Percentiles rank a stretch among this genome's conserved stretches.
phyloP scores from a whole-genome alignment of 2,797 vertebrate species.

The Gymnoscopelus braueri region DNA sequence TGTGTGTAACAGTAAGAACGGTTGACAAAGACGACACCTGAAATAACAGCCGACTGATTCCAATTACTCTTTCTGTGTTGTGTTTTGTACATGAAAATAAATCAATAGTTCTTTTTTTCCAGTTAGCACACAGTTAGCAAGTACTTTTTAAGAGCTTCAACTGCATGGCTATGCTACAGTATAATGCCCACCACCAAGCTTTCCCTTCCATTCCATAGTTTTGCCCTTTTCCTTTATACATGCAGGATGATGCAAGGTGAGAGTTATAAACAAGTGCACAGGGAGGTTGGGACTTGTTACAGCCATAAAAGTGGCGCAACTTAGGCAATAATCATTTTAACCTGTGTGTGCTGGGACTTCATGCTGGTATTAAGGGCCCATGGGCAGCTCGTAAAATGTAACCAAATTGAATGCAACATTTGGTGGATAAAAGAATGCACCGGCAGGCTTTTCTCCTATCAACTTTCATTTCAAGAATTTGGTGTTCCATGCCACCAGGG shows the following conservation, averaged over 20 bases:
- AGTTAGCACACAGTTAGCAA: constrained; percentile 35
- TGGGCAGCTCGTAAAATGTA: constrained; percentile 35
- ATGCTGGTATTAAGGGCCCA: not conserved
- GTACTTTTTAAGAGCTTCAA: not conserved
- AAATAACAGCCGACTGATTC: not conserved
- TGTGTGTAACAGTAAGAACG: constrained; percentile 22
- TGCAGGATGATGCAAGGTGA: constrained; percentile 19
- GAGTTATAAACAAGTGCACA: constrained; percentile 20
- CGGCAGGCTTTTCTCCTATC: not conserved
- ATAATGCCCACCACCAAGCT: constrained; percentile 6
- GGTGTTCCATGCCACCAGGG: not conserved
- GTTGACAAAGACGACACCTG: constrained; percentile 13
- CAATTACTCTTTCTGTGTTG: no score
- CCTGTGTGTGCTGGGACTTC: constrained; percentile 20
- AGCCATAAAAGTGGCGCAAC: not conserved
- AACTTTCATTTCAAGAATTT: not conserved
- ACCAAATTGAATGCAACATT: constrained; percentile 11
- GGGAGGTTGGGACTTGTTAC: constrained; percentile 27
- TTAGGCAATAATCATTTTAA: constrained; percentile 42
- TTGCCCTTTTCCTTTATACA: constrained; percentile 32
- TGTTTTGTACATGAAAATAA: constrained; percentile 29
- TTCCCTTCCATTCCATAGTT: constrained; percentile 13
- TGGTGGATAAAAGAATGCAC: constrained; percentile 13
- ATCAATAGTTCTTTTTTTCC: constrained; percentile 24
- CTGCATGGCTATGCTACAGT: constrained; percentile 21